Evolutionary conservation across 2,888 invertebrate genomes (phyloP), one percentile per base, ranked within the genome.

Genomic region (Monoplex corrugatus): DNA sequence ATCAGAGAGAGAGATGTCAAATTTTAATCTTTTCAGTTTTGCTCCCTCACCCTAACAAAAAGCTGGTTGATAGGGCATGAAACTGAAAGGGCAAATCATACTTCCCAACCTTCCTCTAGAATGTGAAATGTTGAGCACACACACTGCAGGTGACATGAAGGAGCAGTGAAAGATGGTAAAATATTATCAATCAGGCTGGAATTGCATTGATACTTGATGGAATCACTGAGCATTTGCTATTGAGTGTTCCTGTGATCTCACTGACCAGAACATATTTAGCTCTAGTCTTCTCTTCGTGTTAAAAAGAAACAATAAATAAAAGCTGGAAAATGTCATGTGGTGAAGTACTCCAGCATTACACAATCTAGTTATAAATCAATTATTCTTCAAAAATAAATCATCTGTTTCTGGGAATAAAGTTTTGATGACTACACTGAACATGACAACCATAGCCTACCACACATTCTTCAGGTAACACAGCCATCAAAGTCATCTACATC

Each of bases 211-310:
- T 35, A 23, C 23, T 43, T 80, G 84, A 43, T 45, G 45, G 83
- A 50, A 84, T 84, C 84, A 19, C 84, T 84, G 84, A 84, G 84
- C 50, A 84, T 84, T 84, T 38, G 32, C 28, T 84, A 57, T 50
- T 45, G 35, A 57, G 57, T 38, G 57, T 2, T 57, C 8, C 28
- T 35, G 57, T 84, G 57, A 84, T 84, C 82, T 57, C 84, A 43
- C 28, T 80, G 43, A 80, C 13, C 40, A 80, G 28, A 80, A 40
- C n/a, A 68, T 68, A n/a, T n/a, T n/a, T n/a, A n/a, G n/a, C n/a
- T n/a, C n/a, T n/a, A n/a, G n/a, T n/a, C n/a, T n/a, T n/a, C 23
- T 68, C n/a, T 68, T 28, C 16, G n/a, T 68, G 6, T 68, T 2
- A 68, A 68, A 68, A 68, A 8, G 16, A 50, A 50, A 8, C 10